Base-by-base conservation (phyloP, 2,113 vertebrate genomes). In the Pedetes capensis region DNA sequence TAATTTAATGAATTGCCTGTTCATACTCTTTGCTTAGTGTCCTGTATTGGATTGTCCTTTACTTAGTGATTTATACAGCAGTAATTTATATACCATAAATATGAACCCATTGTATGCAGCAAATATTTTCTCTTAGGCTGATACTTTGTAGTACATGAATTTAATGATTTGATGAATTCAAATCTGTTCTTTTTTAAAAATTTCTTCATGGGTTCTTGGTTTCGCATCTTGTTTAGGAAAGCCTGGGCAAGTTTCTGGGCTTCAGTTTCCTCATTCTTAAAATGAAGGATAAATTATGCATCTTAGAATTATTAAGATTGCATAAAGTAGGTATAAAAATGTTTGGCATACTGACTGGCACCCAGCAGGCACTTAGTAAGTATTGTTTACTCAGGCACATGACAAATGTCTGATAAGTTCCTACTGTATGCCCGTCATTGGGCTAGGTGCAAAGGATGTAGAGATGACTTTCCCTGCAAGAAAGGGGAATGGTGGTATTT, bases 81-180 rank as follows among this genome's bases (percentile, higher is more conserved):
- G 34, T 37, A 17, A 29, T 68, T 83, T 80, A 34, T 34, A 8
- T 88, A 34, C 37, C 51, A 75, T 25, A 93, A 44, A 12, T 88
- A 20, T 8, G 74, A 93, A 80, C 9, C 18, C 29, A 39, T 11
- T 49, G 18, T 84, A 55, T 22, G 37, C 47, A 81, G 91, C 27
- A 76, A 61, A 78, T 22, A 10, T 92, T 59, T 95, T 79, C 10
- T 93, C n/a, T 61, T 68, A 75, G n/a, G 49, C 63, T 91, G 49
- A 74, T 12, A n/a, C 82, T 95, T 72, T 79, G 3, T 78, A 66
- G 27, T 87, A 74, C 8, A 32, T 55, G 39, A 51, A 80, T 63
- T 72, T 69, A 71, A 84, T 79, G 69, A 79, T 81, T 89, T 79
- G 39, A 86, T 90, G n/a, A 82, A 57, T 87, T 96, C 23, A 75